A percentile compares a stretch with the other conserved stretches of the same genome.
phyloP scores from a whole-genome alignment of 1,140 invertebrate species.

The Zaprionus kolodkinae region DNA sequence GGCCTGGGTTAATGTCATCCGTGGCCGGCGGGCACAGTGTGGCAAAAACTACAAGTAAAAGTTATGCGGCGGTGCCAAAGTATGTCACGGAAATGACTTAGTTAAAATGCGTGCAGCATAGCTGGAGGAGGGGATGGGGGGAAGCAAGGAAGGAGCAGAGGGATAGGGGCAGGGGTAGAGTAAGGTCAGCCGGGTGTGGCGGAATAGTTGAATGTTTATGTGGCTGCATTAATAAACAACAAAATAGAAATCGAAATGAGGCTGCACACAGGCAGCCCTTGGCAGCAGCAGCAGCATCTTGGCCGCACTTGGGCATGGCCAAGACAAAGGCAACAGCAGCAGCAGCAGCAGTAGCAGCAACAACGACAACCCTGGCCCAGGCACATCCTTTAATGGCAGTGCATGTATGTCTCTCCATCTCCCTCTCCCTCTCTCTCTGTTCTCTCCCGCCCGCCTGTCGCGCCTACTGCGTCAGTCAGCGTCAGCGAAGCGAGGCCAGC shows the following conservation, averaged over 20 bases:
- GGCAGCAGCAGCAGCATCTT: slow-evolving; percentile 46
- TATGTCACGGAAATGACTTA: slow-evolving; percentile 80
- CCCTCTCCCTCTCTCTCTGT: slow-evolving; percentile 16
- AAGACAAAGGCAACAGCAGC: slow-evolving; percentile 37
- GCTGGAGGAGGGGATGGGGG: not conserved
- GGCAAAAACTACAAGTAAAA: slow-evolving; percentile 62
- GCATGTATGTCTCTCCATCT: slow-evolving; percentile 26
- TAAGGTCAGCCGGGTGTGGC: not conserved
- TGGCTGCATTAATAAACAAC: slow-evolving; percentile 71
- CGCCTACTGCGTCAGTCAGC: slow-evolving; percentile 42
- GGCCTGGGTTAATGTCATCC: slow-evolving; percentile 75
- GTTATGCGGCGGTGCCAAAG: slow-evolving; percentile 55
- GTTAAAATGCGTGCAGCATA: slow-evolving; percentile 67
- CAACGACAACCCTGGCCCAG: slow-evolving; percentile 33
- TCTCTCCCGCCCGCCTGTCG: slow-evolving; percentile 39
- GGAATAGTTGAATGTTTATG: slow-evolving; percentile 43
- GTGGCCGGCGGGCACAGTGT: slow-evolving; percentile 51
- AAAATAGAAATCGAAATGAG: slow-evolving; percentile 79
- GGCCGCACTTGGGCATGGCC: slow-evolving; percentile 48
- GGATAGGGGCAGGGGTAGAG: slow-evolving; percentile 11
- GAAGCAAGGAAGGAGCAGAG: not conserved
- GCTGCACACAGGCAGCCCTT: slow-evolving; percentile 31
- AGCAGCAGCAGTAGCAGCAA: slow-evolving; percentile 10
- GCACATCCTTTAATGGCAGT: slow-evolving; percentile 77
- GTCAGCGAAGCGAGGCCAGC: slow-evolving; percentile 45